These are phyloP conservation scores for Chlorodrepanis virens DNA, from an alignment of 2,113 vertebrate genomes.

Conservation along the genomic window DNA sequence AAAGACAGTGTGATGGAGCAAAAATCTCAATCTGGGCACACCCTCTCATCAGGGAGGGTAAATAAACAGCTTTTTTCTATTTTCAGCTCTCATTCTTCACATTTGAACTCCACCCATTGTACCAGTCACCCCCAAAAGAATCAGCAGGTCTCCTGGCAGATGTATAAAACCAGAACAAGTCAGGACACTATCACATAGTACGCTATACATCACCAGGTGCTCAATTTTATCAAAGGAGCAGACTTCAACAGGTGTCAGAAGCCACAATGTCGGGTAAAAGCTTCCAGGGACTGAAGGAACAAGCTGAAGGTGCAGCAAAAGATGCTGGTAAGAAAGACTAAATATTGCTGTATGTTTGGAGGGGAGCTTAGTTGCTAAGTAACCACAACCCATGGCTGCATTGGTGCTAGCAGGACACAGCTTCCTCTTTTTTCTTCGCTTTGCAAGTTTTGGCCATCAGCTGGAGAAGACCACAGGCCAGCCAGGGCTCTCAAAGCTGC, in stretches of 20 bases:
- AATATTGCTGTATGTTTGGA: background rate
- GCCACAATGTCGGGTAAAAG: background rate
- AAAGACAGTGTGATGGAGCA: background rate
- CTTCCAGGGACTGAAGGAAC: slow-evolving; percentile 46
- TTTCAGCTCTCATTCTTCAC: slow-evolving; percentile 15
- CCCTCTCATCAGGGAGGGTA: background rate
- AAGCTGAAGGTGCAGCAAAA: slow-evolving; percentile 45
- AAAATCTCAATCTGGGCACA: background rate
- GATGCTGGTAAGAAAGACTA: slow-evolving; percentile 49
- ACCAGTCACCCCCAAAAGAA: background rate
- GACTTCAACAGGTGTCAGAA: background rate
- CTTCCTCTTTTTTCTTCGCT: background rate
- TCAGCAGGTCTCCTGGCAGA: background rate
- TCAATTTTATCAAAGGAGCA: background rate
- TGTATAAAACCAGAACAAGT: background rate
- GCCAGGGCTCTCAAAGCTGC: background rate
- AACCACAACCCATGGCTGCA: background rate
- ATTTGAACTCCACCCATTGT: slow-evolving; percentile 34
- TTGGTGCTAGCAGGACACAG: accelerated
- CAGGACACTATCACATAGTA: background rate
- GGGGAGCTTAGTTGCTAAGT: background rate
- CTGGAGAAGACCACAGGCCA: background rate
- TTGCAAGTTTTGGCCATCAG: background rate
- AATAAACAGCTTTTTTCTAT: background rate
- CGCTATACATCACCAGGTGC: background rate